Percentiles rank a stretch among this genome's conserved stretches.
phyloP scores from a whole-genome alignment of 2,888 invertebrate species.

The Euphydryas editha region DNA sequence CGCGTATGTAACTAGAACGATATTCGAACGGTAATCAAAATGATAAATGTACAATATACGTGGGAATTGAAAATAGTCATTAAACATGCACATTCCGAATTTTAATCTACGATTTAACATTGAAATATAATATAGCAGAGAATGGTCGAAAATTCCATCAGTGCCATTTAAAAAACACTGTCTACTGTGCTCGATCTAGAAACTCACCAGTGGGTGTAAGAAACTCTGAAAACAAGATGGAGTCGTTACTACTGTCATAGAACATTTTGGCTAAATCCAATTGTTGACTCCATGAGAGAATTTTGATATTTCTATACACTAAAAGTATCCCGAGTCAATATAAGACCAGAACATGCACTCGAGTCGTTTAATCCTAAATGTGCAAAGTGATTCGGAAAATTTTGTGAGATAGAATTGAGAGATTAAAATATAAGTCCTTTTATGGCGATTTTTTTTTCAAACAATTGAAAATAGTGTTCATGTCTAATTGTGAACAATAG shows the following conservation, averaged over 20 bases:
- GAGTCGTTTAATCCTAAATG: conserved; percentile 35
- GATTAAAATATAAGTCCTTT: conserved; percentile 24
- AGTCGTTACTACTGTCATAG: conserved; percentile 77
- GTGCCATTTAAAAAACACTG: conserved; percentile 47
- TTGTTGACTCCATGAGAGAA: conserved; percentile 75
- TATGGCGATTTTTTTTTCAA: background rate
- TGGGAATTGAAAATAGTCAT: conserved; percentile 15
- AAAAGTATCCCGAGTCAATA: conserved; percentile 37
- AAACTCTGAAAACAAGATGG: conserved; percentile 84
- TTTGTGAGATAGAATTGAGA: conserved; percentile 29
- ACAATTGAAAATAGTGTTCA: background rate
- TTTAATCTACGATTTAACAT: conserved; percentile 47
- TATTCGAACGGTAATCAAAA: background rate
- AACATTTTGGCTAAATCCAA: conserved; percentile 67
- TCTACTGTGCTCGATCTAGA: conserved; percentile 72
- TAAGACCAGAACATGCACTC: conserved; percentile 43
- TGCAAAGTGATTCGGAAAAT: conserved; percentile 33
- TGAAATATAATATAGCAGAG: conserved; percentile 40
- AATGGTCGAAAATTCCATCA: conserved; percentile 38
- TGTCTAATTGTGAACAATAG: background rate
- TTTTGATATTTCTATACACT: conserved; percentile 60
- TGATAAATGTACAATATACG: background rate
- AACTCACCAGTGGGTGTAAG: conserved; percentile 83
- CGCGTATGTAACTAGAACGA: background rate
- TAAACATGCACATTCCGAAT: conserved; percentile 52